phyloP scores from a whole-genome alignment of 2,113 vertebrate species.

The Sprattus sprattus region DNA sequence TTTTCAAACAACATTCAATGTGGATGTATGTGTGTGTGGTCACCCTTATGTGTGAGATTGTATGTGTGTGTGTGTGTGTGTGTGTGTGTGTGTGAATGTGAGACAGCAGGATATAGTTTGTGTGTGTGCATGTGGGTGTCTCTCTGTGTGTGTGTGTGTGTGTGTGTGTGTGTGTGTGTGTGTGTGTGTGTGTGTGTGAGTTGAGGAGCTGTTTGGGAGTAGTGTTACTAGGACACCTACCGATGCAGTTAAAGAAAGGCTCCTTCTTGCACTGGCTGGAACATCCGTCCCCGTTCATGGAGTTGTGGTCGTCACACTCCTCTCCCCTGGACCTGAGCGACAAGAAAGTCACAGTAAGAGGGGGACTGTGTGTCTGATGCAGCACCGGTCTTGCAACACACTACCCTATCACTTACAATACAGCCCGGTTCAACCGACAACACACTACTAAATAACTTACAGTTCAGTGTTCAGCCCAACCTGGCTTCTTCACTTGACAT shows the following conservation, averaged over 20 bases:
- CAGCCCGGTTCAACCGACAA: too few relatives aligned
- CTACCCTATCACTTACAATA: too few relatives aligned
- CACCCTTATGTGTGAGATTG: too few relatives aligned
- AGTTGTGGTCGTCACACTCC: slow-evolving; percentile 94
- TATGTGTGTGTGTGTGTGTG: background rate
- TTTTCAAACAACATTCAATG: background rate
- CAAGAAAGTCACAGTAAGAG: slow-evolving; percentile 29
- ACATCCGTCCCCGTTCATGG: slow-evolving; percentile 90
- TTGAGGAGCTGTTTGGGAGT: background rate
- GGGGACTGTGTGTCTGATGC: too few relatives aligned
- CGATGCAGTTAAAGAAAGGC: slow-evolving; percentile 90
- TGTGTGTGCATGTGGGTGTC: too few relatives aligned
- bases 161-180: background rate
- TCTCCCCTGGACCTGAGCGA: slow-evolving; percentile 82
- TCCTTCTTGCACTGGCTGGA: slow-evolving; percentile 92
- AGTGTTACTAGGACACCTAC: slow-evolving; percentile 71
- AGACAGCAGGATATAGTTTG: too few relatives aligned
- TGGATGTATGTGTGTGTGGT: background rate
- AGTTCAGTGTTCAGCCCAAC: background rate
- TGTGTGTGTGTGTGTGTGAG: background rate
- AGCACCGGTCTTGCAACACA: too few relatives aligned
- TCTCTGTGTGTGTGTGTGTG: background rate
- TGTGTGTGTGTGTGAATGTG: background rate
- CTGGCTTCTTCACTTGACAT: background rate
- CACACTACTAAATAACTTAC: too few relatives aligned